Base-by-base conservation (phyloP, 2,797 vertebrate species). In the Periophthalmus magnuspinnatus region DNA sequence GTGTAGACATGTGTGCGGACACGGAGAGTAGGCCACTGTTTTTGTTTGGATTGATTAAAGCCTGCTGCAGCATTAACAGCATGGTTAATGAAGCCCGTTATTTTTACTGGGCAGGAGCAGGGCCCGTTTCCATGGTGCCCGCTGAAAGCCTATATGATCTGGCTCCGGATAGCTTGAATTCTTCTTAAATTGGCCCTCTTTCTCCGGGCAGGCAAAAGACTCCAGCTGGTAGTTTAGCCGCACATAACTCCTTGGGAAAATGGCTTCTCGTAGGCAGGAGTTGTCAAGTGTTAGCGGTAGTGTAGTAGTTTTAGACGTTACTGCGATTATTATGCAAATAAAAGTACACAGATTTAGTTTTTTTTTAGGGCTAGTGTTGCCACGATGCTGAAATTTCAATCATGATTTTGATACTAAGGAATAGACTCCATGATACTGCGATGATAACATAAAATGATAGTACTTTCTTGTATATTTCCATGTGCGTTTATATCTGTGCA, bases 161-260 rank as follows among this genome's bases (percentile, higher is more conserved):
- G 72, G 67, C 75, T 83, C 66, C 73, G 78, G 80, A 91, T 89
- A 83, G 78, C 85, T 87, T 69, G 67, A 89, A 86, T 91, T 90
- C 81, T 84, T 85, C 69, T 83, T 61, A 75, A 85, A 88, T 85
- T 86, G 78, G 74, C 75, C 79, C 68, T 14, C 54, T 76, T 56
- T 56, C 69, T 76, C 66, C 70, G 59, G 54, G 21, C 68, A 73
- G 74, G 72, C 72, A 77, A 57, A 69, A 70, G 59, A 65, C 85
- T 84, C 71, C 79, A 76, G 82, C 77, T 86, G 76, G 66, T 74
- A 68, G 75, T 83, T 79, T 68, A 72, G 74, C 84, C 69, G 36
- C 58, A 33, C 60, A 47, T 4, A 71, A 76, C 76, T 65, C 71
- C 68, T 67, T 5, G 63, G 63, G 47, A 79, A 86, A 83, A 68